These are phyloP conservation scores for Ips nitidus DNA, from an alignment of 1,140 invertebrate genomes.

Conservation along the genomic window DNA sequence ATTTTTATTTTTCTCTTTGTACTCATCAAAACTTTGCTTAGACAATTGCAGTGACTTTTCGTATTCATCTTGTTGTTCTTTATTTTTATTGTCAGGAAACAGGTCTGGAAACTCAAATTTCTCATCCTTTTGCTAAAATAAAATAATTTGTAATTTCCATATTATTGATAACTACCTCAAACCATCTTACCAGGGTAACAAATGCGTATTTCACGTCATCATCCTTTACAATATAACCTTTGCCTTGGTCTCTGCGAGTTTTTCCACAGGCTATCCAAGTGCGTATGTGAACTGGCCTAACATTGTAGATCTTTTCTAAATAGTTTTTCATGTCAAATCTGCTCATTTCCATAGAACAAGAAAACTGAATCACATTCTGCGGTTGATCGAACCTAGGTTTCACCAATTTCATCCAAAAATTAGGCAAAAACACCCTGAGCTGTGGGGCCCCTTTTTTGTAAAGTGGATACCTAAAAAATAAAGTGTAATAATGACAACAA, in stretches of 20 bases:
- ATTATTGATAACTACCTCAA: not conserved
- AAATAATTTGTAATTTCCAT: not conserved
- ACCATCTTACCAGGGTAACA: conserved; percentile 71
- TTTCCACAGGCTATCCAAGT: conserved; percentile 71
- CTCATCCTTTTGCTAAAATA: conserved; percentile 55
- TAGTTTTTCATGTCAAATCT: conserved; percentile 87
- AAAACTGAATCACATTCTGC: conserved; percentile 78
- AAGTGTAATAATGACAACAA: not conserved
- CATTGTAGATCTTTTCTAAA: conserved; percentile 91
- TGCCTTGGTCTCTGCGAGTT: conserved; percentile 53
- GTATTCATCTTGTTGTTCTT: conserved; percentile 53
- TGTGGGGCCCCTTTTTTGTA: conserved; percentile 90
- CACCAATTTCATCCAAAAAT: conserved; percentile 93
- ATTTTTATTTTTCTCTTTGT: conserved; percentile 55
- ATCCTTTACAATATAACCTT: conserved; percentile 73
- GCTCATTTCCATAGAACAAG: conserved; percentile 88
- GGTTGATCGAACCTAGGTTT: conserved; percentile 64
- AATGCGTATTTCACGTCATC: conserved; percentile 83
- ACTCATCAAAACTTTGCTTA: conserved; percentile 55
- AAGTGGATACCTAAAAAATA: conserved; percentile 43
- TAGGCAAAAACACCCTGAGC: conserved; percentile 83
- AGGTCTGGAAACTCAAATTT: conserved; percentile 62
- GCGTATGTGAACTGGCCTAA: conserved; percentile 68
- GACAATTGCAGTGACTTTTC: conserved; percentile 56
- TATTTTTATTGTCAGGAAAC: conserved; percentile 49